These are phyloP conservation scores for Venturia canescens DNA, from an alignment of 1,140 invertebrate genomes.

Conservation along the genomic window DNA sequence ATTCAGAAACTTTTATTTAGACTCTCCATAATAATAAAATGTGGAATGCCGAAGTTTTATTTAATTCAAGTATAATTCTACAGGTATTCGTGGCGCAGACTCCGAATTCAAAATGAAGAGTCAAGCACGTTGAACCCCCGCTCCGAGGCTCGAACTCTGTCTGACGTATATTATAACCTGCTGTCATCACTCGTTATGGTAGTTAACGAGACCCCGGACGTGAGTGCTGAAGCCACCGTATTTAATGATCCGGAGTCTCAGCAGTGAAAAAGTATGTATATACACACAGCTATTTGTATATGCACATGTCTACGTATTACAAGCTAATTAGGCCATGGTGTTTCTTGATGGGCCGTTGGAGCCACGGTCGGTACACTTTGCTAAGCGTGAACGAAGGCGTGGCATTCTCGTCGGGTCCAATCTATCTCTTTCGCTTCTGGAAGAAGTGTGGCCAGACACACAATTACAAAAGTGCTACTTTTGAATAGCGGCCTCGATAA, in stretches of 20 bases:
- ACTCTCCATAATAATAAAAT: no score
- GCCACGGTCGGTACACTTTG: conserved; percentile 56
- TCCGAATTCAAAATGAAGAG: background rate
- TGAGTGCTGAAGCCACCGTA: conserved; percentile 45
- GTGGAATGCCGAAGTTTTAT: no score
- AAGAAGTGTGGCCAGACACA: no score
- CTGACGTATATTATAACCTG: conserved; percentile 49
- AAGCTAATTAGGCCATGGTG: conserved; percentile 62
- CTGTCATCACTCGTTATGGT: conserved; percentile 59
- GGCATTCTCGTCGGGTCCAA: conserved; percentile 51
- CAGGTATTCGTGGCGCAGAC: background rate
- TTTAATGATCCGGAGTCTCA: conserved; percentile 58
- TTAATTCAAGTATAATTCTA: no score
- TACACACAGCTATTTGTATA: background rate
- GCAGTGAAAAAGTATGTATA: conserved; percentile 44
- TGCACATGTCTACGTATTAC: conserved; percentile 46
- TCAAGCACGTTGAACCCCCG: background rate
- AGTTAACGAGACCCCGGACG: conserved; percentile 53
- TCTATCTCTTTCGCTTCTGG: conserved; percentile 33
- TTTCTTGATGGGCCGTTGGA: conserved; percentile 56
- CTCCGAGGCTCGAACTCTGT: background rate
- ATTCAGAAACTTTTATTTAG: no score
- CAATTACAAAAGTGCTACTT: no score
- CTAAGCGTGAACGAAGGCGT: conserved; percentile 59
- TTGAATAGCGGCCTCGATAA: background rate